These are phyloP conservation scores for Tyrannus savana DNA, from an alignment of 2,113 vertebrate genomes.

Conservation along the genomic window DNA sequence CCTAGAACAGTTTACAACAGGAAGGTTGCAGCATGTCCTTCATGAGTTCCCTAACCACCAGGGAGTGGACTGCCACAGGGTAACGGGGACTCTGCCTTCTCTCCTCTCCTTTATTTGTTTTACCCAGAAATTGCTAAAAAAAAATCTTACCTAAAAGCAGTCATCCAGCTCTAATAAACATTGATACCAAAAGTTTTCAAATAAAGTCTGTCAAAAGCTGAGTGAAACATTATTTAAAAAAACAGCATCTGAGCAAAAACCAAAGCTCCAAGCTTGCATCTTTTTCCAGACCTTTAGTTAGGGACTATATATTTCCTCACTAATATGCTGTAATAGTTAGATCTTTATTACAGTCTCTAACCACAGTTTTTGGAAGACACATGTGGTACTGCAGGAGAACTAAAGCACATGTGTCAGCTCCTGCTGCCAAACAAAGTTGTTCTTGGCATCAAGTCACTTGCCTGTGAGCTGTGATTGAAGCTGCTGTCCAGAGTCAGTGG, in stretches of 20 bases:
- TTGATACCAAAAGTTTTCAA: background rate
- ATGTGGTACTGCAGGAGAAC: background rate
- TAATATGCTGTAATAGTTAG: background rate
- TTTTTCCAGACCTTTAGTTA: conserved; percentile 23
- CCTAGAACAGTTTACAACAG: rapidly evolving
- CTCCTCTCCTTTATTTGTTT: background rate
- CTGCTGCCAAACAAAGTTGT: conserved; percentile 56
- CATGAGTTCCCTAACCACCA: background rate
- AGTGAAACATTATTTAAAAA: background rate
- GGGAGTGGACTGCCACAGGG: background rate
- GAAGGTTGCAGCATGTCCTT: background rate
- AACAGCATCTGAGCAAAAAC: background rate
- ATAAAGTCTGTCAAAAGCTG: background rate
- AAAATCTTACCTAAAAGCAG: background rate
- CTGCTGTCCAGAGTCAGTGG: conserved; percentile 16
- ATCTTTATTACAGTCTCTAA: conserved; percentile 18
- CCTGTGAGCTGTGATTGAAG: conserved; percentile 39
- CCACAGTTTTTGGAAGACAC: conserved; percentile 56
- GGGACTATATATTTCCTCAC: background rate
- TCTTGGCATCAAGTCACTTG: conserved; percentile 54
- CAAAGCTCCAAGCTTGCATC: background rate
- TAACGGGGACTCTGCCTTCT: background rate
- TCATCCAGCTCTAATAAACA: background rate
- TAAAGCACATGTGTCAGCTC: background rate
- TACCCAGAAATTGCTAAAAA: background rate